Percentiles rank a stretch among this genome's conserved stretches.
Evolutionary conservation across 2,888 invertebrate species (phyloP).

Genomic region (Nymphalis urticae): DNA sequence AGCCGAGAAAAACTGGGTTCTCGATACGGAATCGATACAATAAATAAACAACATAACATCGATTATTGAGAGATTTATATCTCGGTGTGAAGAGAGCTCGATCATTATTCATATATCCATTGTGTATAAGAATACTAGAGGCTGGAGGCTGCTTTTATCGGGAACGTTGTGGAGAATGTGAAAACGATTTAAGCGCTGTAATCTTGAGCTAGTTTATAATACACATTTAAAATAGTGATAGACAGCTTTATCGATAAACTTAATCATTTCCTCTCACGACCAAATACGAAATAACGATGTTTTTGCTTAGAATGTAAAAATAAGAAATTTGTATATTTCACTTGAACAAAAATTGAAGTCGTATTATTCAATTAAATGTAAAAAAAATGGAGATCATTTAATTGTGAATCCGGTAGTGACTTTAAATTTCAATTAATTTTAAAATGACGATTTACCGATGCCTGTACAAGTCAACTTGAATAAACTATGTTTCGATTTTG

Average conservation of each 20-base stretch:
- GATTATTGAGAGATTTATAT: conserved; percentile 79
- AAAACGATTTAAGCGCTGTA: conserved; percentile 22
- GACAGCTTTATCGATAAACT: neutral
- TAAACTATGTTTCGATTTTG: too few relatives aligned
- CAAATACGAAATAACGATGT: too few relatives aligned
- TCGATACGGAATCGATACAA: conserved; percentile 60
- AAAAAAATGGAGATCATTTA: too few relatives aligned
- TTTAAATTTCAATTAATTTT: too few relatives aligned
- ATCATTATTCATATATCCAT: conserved; percentile 72
- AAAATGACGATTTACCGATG: too few relatives aligned
- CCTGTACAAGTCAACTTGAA: too few relatives aligned
- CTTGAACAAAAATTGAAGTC: too few relatives aligned
- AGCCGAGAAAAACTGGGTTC: conserved; percentile 56
- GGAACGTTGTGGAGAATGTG: conserved; percentile 10
- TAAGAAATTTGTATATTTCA: too few relatives aligned
- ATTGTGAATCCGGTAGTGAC: too few relatives aligned
- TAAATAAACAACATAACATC: conserved; percentile 75
- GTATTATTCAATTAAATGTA: too few relatives aligned
- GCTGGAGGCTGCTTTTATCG: conserved; percentile 17
- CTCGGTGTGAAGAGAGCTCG: conserved; percentile 61
- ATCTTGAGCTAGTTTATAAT: conserved; percentile 18
- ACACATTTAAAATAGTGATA: neutral
- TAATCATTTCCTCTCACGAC: neutral
- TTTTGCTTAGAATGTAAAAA: too few relatives aligned
- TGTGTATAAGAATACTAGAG: conserved; percentile 55